Evolutionary conservation across 2,797 vertebrate genomes (phyloP).

Genomic region (Falco novaeseelandiae): DNA sequence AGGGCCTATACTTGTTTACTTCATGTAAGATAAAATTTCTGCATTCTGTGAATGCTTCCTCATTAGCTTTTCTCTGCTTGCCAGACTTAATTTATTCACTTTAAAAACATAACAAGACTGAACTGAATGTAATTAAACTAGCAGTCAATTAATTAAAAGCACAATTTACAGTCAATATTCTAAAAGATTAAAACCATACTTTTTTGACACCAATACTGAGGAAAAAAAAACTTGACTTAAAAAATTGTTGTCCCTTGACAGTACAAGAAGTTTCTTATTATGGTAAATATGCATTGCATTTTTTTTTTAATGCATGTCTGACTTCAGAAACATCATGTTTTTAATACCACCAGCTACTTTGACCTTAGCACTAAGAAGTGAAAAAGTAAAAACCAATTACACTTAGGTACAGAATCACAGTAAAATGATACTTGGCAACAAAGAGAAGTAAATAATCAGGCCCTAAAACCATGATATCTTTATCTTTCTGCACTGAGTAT

Average conservation of each 20-base stretch:
- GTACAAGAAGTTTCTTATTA: neutral
- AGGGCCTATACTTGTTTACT: neutral
- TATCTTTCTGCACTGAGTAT: neutral
- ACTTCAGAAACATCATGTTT: neutral
- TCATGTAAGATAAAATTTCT: neutral
- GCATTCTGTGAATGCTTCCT: neutral
- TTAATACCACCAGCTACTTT: neutral
- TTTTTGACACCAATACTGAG: neutral
- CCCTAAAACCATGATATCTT: neutral
- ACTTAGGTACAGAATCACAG: neutral
- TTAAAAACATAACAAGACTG: neutral
- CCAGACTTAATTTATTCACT: constrained; percentile 9
- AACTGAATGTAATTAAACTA: neutral
- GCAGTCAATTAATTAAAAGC: neutral
- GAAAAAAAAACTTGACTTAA: neutral
- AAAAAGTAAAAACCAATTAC: neutral
- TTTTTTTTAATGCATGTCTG: neutral
- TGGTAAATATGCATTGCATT: neutral
- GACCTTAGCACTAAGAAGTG: neutral
- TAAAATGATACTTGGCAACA: neutral
- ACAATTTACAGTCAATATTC: neutral
- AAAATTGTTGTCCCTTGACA: neutral
- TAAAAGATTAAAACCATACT: neutral
- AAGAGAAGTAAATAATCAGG: neutral
- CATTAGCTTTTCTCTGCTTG: neutral